Conservation (phyloP, 2,113 vertebrate species). For the Eubucco bourcierii region DNA sequence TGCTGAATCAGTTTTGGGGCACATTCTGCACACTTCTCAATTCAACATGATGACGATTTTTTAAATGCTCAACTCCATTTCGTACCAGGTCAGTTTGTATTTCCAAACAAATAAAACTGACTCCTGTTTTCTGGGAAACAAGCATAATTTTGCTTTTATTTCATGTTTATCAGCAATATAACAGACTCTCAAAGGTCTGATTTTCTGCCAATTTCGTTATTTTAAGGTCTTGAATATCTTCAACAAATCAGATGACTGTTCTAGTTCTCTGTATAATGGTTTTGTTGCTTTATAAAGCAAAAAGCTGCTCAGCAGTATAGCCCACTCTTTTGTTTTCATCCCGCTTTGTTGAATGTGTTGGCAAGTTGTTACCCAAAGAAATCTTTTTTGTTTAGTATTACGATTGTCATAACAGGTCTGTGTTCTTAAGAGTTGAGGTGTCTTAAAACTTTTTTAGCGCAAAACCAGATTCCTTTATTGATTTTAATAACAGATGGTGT, state of each 20-base stretch:
- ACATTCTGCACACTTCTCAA: neutral
- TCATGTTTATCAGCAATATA: neutral
- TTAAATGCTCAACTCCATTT: neutral
- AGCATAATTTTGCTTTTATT: neutral
- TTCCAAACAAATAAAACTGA: neutral
- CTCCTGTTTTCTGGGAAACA: neutral
- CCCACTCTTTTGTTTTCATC: neutral
- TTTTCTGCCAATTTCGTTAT: neutral
- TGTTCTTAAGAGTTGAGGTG: neutral
- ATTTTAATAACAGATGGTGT: neutral
- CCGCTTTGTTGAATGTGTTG: neutral
- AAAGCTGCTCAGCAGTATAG: neutral
- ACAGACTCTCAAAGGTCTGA: neutral
- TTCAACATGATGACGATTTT: neutral
- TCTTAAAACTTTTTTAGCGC: neutral
- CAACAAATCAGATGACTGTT: neutral
- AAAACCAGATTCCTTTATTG: neutral
- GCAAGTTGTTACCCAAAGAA: neutral
- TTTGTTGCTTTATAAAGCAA: neutral
- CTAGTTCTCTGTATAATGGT: neutral
- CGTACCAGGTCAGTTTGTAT: neutral
- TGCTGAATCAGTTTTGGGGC: neutral
- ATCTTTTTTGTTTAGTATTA: neutral
- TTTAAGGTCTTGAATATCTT: neutral
- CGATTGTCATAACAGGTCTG: neutral